phyloP scores from a whole-genome alignment of 2,888 invertebrate genomes.

The Cantharis rufa region DNA sequence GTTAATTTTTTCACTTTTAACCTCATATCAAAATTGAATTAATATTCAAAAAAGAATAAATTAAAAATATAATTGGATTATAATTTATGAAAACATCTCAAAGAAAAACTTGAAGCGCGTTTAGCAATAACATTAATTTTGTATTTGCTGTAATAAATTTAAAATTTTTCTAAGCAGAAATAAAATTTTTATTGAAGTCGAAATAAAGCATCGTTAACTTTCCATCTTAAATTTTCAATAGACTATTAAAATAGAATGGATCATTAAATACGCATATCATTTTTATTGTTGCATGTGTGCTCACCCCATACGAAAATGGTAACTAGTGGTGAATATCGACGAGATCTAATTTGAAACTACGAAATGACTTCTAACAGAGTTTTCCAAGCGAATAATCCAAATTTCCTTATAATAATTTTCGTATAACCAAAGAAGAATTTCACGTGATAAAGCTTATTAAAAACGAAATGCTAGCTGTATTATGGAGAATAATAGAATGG shows the following conservation, averaged over 20 bases:
- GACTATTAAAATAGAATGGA: conserved; percentile 49
- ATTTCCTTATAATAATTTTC: conserved; percentile 40
- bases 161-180: neutral
- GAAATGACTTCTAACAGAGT: conserved; percentile 47
- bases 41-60: neutral
- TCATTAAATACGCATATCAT: conserved; percentile 45
- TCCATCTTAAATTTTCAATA: conserved; percentile 30
- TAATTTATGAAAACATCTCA: neutral
- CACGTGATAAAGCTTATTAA: conserved; percentile 13
- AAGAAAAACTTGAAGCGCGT: neutral
- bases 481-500: conserved; percentile 29
- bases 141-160: neutral
- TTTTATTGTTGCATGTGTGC: conserved; percentile 25
- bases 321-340: neutral
- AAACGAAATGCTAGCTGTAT: conserved; percentile 17
- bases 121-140: neutral
- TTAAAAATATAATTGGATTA: neutral
- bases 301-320: neutral
- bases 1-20: neutral
- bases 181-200: neutral
- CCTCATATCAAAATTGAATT: neutral
- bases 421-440: conserved; percentile 16
- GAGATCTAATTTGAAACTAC: conserved; percentile 49
- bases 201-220: neutral
- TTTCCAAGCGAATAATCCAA: conserved; percentile 47